phyloP scores from a whole-genome alignment of 2,888 invertebrate species.

The Nephrotoma appendiculata region DNA sequence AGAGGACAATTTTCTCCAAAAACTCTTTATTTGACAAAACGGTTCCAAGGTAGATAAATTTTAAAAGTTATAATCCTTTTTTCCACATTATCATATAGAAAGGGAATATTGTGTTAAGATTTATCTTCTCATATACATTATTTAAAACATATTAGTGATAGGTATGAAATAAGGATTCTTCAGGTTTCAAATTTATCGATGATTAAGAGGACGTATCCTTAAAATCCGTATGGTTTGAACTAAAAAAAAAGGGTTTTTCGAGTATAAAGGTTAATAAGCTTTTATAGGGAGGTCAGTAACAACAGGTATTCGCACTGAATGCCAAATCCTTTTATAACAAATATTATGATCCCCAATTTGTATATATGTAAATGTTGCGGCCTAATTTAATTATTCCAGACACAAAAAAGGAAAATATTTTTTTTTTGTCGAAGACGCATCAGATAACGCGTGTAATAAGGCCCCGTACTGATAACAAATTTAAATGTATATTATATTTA shows the following conservation, averaged over 20 bases:
- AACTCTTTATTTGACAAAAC: background rate
- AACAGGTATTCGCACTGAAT: background rate
- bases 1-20: background rate
- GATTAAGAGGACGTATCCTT: background rate
- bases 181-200: background rate
- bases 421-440: background rate
- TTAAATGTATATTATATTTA: background rate
- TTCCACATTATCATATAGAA: background rate
- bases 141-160: background rate
- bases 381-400: background rate
- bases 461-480: background rate
- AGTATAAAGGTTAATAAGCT: background rate
- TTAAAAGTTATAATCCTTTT: background rate
- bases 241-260: background rate
- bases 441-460: background rate
- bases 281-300: background rate
- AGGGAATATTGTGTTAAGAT: background rate
- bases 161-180: background rate
- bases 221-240: background rate
- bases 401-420: background rate
- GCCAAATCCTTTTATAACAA: background rate
- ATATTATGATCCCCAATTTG: background rate
- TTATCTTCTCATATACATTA: background rate
- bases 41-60: background rate
- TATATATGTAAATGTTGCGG: background rate